These are phyloP conservation scores for Panthera tigris DNA, from an alignment of 2,113 vertebrate species.

Conservation along the genomic window DNA sequence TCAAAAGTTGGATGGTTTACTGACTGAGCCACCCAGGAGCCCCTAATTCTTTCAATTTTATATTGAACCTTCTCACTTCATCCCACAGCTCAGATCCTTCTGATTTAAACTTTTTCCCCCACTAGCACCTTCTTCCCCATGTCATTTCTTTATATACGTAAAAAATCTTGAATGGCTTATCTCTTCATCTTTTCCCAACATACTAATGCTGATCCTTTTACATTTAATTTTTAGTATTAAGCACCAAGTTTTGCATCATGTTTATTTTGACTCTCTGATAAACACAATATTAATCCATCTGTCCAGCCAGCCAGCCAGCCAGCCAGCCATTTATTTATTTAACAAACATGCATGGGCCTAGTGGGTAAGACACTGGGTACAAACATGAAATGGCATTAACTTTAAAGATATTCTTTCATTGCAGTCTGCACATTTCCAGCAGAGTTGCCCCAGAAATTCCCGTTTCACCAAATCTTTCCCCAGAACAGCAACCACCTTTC, in stretches of 20 bases:
- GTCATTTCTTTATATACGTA: neutral
- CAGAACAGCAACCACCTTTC: neutral
- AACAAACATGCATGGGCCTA: neutral
- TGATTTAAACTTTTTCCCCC: neutral
- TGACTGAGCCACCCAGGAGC: no score
- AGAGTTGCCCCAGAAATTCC: neutral
- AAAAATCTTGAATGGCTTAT: slow-evolving; percentile 16
- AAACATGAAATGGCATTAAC: neutral
- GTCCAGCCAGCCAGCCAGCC: neutral
- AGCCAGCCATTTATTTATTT: neutral
- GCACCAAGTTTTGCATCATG: neutral
- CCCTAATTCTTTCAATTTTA: neutral
- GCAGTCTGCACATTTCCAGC: neutral
- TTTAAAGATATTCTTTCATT: neutral
- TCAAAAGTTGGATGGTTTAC: no score
- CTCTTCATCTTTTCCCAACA: neutral
- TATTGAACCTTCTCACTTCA: neutral
- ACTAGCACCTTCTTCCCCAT: neutral
- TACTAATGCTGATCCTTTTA: slow-evolving; percentile 31
- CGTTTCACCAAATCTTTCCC: neutral
- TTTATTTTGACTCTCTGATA: slow-evolving; percentile 29
- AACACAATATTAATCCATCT: neutral
- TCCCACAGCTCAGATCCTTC: neutral
- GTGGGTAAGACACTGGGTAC: neutral
- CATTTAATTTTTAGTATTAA: slow-evolving; percentile 30